phyloP scores from a whole-genome alignment of 2,113 vertebrate species.

The Thunnus thynnus region DNA sequence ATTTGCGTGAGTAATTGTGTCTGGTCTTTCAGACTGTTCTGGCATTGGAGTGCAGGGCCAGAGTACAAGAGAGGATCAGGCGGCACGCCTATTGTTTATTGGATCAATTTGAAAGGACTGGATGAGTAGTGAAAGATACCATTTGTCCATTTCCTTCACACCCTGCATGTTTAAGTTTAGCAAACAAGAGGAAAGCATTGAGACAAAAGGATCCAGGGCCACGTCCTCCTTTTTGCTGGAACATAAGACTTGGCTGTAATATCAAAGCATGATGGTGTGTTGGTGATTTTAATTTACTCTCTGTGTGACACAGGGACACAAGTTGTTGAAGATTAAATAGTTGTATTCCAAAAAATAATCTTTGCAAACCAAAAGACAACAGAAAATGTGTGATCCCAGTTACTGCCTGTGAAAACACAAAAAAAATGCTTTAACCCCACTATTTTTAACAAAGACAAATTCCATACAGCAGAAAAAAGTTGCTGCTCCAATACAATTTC shows the following conservation, averaged over 20 bases:
- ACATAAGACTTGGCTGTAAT: background rate
- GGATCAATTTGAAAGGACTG: conserved; percentile 69
- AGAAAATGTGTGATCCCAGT: background rate
- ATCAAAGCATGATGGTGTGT: background rate
- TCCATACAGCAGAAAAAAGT: background rate
- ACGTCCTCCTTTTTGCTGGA: conserved; percentile 32
- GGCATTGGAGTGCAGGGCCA: conserved; percentile 33
- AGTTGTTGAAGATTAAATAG: background rate
- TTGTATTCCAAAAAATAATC: background rate
- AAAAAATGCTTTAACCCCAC: conserved; percentile 1
- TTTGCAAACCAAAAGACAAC: background rate
- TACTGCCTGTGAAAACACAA: conserved; percentile 6
- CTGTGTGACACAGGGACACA: conserved; percentile 2
- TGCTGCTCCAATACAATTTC: conserved; percentile 41
- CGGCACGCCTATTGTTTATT: conserved; percentile 64
- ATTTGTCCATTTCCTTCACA: conserved; percentile 48
- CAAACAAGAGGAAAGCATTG: conserved; percentile 27
- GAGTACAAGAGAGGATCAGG: conserved; percentile 52
- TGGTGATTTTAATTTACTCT: background rate
- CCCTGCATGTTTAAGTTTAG: conserved; percentile 20
- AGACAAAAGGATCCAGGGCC: conserved; percentile 24
- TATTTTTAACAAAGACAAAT: conserved; percentile 22
- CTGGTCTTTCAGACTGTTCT: conserved; percentile 64
- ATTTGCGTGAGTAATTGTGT: conserved; percentile 77
- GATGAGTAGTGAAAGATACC: conserved; percentile 38